Base-by-base conservation (phyloP, 2,113 vertebrate species). In the Clarias batrachus region DNA sequence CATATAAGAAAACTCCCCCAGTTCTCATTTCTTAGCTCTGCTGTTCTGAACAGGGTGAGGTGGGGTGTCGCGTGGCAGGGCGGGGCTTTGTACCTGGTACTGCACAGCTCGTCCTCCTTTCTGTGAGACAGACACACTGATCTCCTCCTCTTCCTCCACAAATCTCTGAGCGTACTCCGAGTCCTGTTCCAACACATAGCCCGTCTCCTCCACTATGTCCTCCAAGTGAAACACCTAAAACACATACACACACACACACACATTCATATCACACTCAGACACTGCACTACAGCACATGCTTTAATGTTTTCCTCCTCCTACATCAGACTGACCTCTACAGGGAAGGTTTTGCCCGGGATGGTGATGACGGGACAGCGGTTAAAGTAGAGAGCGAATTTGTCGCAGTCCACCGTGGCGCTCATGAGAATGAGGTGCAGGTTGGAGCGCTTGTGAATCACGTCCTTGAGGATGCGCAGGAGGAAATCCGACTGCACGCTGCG, bases 401-500 rank as follows among this genome's bases (percentile, higher is more conserved):
- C 90, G 79, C 97, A 97, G 91, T 99, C 98, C 23, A 97, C 98
- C 0, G 98, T 99, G 89, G 98, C 98, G 0, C 98, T 99, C 98
- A 99, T 99, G 37, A 99, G 94, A 91, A 99, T 94, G 85, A 99
- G 94, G 81, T 96, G 96, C 87, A 99, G 93, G 89, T 99, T 97
- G 0, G 97, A 96, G n/a, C 97, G 95, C 86, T 96, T 97, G 90
- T 94, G 96, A 8, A 98, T 94, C 65, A 99, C 94, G 66, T 98
- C 97, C 86, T 95, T 96, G 84, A 99, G 92, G 90, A 99, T 98
- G 91, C 97, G 94, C 0, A 99, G 92, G 78, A 99, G 94, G 91
- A 99, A 99, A 92, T 99, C 98, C 1, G 98, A 99, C 90, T 99
- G 98, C 80, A 99, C 98, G 9, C 96, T 99, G 92, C 98, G 97